Evolutionary conservation across 1,140 invertebrate genomes (phyloP).

Genomic region (Euwallacea similis): DNA sequence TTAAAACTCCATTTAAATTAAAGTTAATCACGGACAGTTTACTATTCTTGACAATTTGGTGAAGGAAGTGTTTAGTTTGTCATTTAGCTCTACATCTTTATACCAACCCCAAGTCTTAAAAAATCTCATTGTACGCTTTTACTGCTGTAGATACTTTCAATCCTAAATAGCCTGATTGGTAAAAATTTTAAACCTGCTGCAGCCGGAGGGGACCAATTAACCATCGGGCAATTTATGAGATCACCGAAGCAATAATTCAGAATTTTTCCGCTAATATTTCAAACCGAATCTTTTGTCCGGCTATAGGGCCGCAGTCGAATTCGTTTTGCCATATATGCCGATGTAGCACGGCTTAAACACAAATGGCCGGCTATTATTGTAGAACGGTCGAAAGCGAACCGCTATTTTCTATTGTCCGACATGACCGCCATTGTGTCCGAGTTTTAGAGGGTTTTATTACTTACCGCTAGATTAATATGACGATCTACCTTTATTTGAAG

Average conservation of each 20-base stretch:
- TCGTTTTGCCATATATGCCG: slow-evolving; percentile 11
- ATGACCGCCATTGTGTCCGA: slow-evolving; percentile 9
- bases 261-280: slow-evolving; percentile 6
- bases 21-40: too few relatives aligned
- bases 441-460: slow-evolving; percentile 17
- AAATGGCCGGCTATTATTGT: slow-evolving; percentile 18
- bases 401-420: slow-evolving; percentile 18
- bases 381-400: slow-evolving; percentile 20
- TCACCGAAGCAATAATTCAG: slow-evolving; percentile 2
- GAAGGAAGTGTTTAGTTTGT: too few relatives aligned
- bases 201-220: neutral
- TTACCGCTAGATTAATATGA: slow-evolving; percentile 20
- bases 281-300: slow-evolving; percentile 1
- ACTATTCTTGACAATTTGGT: too few relatives aligned
- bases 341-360: slow-evolving; percentile 15
- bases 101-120: too few relatives aligned
- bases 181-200: too few relatives aligned
- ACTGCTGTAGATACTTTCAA: too few relatives aligned
- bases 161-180: too few relatives aligned
- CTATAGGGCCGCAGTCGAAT: neutral
- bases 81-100: too few relatives aligned
- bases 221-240: neutral
- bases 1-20: too few relatives aligned
- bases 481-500: neutral
- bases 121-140: too few relatives aligned